These are phyloP conservation scores for Lepidurus packardi DNA, from an alignment of 1,140 invertebrate species.

Conservation along the genomic window DNA sequence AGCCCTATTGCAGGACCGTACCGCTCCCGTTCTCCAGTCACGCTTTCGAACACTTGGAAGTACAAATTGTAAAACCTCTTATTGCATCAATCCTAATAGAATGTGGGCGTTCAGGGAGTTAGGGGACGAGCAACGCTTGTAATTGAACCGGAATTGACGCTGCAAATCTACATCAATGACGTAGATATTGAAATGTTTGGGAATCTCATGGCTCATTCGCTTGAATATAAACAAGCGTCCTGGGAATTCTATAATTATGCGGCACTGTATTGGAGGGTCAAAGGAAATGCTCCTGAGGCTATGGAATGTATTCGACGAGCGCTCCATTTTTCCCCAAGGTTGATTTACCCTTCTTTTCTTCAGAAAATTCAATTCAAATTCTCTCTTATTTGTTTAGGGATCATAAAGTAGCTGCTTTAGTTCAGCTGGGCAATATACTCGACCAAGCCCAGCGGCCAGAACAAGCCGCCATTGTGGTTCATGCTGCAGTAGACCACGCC, in stretches of 20 bases:
- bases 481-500: constrained; percentile 71
- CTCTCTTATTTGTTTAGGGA: constrained; percentile 48
- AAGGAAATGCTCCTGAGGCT: constrained; percentile 68
- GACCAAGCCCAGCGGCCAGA: constrained; percentile 63
- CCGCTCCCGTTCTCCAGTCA: constrained; percentile 68
- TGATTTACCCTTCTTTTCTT: constrained; percentile 38
- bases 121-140: constrained; percentile 58
- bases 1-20: constrained; percentile 61
- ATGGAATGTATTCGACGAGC: constrained; percentile 74
- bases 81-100: constrained; percentile 35
- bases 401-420: constrained; percentile 69
- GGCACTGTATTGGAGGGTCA: constrained; percentile 76
- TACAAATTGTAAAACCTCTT: constrained; percentile 41
- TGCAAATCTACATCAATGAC: constrained; percentile 57
- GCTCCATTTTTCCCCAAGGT: constrained; percentile 70
- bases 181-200: constrained; percentile 61
- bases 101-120: constrained; percentile 50
- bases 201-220: constrained; percentile 56
- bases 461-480: constrained; percentile 72
- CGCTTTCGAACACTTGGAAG: constrained; percentile 72
- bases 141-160: constrained; percentile 57
- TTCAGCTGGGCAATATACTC: constrained; percentile 74
- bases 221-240: constrained; percentile 64
- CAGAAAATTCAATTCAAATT: background rate
- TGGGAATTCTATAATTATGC: constrained; percentile 81